A percentile compares a stretch with the other conserved stretches of the same genome.
phyloP scores from a whole-genome alignment of 2,888 invertebrate genomes.

The Zele albiditarsus region DNA sequence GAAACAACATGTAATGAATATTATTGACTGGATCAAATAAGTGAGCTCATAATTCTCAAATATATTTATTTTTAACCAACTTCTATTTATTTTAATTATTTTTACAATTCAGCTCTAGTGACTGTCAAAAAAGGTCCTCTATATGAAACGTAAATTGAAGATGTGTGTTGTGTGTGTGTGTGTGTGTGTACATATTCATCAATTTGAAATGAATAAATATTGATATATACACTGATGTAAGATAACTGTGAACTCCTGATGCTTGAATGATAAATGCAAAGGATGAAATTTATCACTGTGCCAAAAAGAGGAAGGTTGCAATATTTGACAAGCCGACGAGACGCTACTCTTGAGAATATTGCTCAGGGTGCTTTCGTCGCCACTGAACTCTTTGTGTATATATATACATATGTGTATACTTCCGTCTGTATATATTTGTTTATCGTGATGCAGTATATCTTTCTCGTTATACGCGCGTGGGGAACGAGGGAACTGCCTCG shows the following conservation, averaged over 20 bases:
- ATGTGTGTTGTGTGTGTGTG: background rate
- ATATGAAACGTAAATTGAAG: background rate
- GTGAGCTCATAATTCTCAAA: no score
- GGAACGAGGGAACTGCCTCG: background rate
- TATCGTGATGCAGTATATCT: background rate
- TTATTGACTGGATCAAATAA: no score
- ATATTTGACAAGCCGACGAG: conserved; percentile 4
- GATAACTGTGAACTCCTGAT: background rate
- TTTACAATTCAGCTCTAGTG: no score
- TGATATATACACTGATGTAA: background rate
- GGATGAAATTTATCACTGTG: background rate
- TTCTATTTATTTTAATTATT: no score
- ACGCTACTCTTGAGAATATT: background rate
- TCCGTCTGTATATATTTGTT: background rate
- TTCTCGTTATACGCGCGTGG: background rate
- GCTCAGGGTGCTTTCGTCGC: background rate
- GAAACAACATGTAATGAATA: no score
- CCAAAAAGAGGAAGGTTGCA: background rate
- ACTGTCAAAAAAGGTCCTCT: no score
- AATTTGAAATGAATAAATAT: background rate
- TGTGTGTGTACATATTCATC: background rate
- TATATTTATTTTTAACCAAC: no score
- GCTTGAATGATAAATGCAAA: background rate
- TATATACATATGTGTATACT: background rate
- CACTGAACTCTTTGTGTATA: background rate